Conservation (phyloP, 2,113 vertebrate species). For the Aegithalos caudatus region DNA sequence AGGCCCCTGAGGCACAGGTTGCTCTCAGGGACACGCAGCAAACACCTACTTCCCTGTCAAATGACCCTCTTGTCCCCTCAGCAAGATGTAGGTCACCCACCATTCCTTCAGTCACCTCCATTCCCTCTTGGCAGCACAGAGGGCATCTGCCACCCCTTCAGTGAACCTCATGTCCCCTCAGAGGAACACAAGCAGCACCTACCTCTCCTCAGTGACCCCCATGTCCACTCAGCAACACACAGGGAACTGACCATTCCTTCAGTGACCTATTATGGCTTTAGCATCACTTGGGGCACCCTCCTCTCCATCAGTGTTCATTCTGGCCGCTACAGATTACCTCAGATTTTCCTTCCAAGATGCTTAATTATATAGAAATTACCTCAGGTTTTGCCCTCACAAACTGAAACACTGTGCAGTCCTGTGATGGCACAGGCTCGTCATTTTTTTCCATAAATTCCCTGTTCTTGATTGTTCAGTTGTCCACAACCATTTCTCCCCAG, state of each 20-base stretch:
- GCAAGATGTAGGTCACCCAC: not conserved
- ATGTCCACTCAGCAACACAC: too few relatives aligned
- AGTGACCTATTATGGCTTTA: not conserved
- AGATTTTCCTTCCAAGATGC: not conserved
- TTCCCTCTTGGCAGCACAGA: not conserved
- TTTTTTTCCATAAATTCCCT: not conserved
- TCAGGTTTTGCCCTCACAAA: not conserved
- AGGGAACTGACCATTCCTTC: not conserved
- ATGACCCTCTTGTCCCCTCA: not conserved
- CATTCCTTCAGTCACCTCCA: not conserved
- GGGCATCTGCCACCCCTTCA: too few relatives aligned
- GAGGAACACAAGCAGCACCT: not conserved
- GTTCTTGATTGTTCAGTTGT: not conserved
- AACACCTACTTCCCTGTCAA: too few relatives aligned
- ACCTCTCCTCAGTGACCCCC: not conserved
- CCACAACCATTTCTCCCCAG: not conserved
- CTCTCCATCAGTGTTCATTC: too few relatives aligned
- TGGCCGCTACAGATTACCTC: not conserved
- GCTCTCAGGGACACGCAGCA: too few relatives aligned
- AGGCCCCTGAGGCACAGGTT: too few relatives aligned
- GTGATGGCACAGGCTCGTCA: accelerated
- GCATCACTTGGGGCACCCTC: not conserved
- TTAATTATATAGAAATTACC: not conserved
- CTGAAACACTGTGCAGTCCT: not conserved
- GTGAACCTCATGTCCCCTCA: not conserved